Evolutionary conservation across 2,797 vertebrate species (phyloP).

Genomic region (Balearica regulorum): DNA sequence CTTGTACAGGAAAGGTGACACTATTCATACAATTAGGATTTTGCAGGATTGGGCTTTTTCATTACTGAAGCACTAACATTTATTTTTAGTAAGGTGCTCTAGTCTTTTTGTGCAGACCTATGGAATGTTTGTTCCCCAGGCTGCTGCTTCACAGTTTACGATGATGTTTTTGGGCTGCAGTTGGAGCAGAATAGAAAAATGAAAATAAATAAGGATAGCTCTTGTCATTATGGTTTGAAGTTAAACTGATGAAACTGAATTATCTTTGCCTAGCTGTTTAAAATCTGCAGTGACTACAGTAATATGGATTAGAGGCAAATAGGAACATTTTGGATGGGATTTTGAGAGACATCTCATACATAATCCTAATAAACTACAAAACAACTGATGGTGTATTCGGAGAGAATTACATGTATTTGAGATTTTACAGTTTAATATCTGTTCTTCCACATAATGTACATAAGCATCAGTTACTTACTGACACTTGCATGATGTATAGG

Average conservation of each 20-base stretch:
- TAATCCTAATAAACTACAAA: constrained; percentile 34
- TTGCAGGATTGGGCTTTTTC: background rate
- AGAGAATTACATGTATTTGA: background rate
- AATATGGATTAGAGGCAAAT: constrained; percentile 34
- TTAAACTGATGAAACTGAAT: background rate
- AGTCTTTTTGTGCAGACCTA: background rate
- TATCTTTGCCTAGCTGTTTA: background rate
- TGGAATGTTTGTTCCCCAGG: background rate
- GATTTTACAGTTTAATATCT: background rate
- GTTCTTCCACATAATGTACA: background rate
- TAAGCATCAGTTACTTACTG: background rate
- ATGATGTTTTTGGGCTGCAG: background rate
- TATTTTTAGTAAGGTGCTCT: background rate
- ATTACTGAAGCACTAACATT: background rate
- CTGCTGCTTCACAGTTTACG: background rate
- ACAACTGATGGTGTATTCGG: background rate
- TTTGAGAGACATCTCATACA: constrained; percentile 25
- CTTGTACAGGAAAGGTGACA: background rate
- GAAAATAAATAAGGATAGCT: background rate
- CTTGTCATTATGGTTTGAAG: background rate
- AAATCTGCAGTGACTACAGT: background rate
- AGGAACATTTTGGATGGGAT: constrained; percentile 37
- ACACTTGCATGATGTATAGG: background rate
- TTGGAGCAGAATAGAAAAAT: background rate
- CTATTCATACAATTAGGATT: background rate